Percentiles rank a stretch among this genome's conserved stretches.
Conservation (phyloP, 2,888 invertebrate genomes). For the Stegophylla sp. region DNA sequence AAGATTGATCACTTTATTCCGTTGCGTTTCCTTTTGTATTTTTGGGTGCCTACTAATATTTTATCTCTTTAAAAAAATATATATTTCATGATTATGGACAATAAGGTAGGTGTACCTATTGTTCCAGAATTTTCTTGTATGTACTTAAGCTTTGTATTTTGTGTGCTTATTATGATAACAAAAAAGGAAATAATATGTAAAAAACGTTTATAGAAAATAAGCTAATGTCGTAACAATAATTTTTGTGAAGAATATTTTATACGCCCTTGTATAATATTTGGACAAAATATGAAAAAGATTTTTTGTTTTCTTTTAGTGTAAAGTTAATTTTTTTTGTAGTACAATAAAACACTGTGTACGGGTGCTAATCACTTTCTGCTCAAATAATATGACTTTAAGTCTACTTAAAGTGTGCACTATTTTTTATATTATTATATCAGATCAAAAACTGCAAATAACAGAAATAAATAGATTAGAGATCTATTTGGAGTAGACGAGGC, state of each 20-base stretch:
- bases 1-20: constrained; percentile 11
- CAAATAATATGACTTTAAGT: no score
- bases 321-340: no score
- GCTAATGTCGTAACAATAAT: background rate
- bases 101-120: constrained; percentile 28
- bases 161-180: constrained; percentile 3
- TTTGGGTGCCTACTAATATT: background rate
- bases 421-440: no score
- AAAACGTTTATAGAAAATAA: background rate
- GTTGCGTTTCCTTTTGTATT: constrained; percentile 7
- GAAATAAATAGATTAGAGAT: no score
- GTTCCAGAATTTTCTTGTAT: background rate
- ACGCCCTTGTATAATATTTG: background rate
- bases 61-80: constrained; percentile 11
- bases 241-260: background rate
- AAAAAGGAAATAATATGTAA: constrained; percentile 10
- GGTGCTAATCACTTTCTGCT: no score
- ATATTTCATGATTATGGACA: background rate
- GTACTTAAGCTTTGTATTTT: background rate
- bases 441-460: no score
- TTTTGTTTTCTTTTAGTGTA: no score
- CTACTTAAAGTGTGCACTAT: no score
- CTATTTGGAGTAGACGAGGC: no score
- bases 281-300: background rate
- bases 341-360: no score